These are phyloP conservation scores for Thaumatotibia leucotreta DNA, from an alignment of 1,140 invertebrate species.

Conservation along the genomic window DNA sequence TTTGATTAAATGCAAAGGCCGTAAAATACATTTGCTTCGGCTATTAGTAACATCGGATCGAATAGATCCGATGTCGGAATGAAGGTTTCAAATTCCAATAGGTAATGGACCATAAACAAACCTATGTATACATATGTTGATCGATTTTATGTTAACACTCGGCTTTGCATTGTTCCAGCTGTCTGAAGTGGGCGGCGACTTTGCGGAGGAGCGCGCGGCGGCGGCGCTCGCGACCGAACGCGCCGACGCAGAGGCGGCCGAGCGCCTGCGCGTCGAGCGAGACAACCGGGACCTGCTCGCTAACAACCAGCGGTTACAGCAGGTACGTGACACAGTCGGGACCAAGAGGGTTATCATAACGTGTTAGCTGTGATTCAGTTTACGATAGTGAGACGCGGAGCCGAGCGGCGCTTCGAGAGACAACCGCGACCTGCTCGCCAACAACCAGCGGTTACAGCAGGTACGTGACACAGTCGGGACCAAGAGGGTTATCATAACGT, in stretches of 20 bases:
- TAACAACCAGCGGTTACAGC: conserved; percentile 85
- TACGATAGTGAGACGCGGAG: no score
- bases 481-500: no score
- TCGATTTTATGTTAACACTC: neutral
- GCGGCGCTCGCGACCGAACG: conserved; percentile 91
- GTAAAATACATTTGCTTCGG: neutral
- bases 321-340: conserved; percentile 62
- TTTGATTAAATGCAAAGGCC: no score
- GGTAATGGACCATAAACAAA: neutral
- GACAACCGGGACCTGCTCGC: conserved; percentile 89
- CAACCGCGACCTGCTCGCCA: no score
- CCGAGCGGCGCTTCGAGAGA: no score
- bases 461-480: no score
- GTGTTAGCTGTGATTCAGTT: no score
- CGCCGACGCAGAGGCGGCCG: conserved; percentile 90
- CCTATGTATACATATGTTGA: neutral
- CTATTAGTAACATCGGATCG: no score
- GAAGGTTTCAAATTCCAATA: no score
- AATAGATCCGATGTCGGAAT: no score
- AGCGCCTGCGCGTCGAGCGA: conserved; percentile 87
- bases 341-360: no score
- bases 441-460: no score
- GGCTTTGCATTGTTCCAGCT: conserved; percentile 84
- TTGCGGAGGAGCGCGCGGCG: conserved; percentile 93
- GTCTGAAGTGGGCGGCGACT: conserved; percentile 92